Evolutionary conservation across 2,888 invertebrate genomes (phyloP).

Genomic region (Lasioglossum morio): DNA sequence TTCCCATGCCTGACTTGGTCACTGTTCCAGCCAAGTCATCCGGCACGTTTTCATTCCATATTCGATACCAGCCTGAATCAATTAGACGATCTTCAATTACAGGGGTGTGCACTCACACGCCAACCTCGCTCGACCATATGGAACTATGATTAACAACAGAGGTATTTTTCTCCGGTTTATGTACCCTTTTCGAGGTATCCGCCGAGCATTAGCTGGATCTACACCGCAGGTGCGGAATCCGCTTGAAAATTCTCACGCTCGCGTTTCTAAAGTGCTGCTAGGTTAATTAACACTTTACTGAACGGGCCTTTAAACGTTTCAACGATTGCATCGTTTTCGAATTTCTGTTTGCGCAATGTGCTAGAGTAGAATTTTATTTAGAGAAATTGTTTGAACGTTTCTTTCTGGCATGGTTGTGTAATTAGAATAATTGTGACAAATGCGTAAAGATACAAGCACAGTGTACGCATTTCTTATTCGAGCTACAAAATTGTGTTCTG

Average conservation of each 20-base stretch:
- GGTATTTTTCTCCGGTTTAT: constrained; percentile 18
- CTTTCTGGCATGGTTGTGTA: not conserved
- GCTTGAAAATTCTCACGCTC: not conserved
- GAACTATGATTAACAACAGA: constrained; percentile 41
- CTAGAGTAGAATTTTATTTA: not conserved
- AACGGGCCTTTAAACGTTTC: not conserved
- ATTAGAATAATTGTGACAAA: not conserved
- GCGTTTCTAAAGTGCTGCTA: not conserved
- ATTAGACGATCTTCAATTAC: constrained; percentile 67
- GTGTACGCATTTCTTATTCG: not conserved
- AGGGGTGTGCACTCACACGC: constrained; percentile 29
- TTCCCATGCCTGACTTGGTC: constrained; percentile 64
- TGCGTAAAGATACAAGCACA: not conserved
- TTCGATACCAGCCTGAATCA: constrained; percentile 63
- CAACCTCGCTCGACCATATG: constrained; percentile 41
- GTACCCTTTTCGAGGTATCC: not conserved
- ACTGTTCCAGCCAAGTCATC: constrained; percentile 63
- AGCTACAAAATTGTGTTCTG: no score
- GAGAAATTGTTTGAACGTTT: not conserved
- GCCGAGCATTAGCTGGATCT: not conserved
- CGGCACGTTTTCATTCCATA: constrained; percentile 57
- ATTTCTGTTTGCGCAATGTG: not conserved
- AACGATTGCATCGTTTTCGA: not conserved
- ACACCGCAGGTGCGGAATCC: constrained; percentile 4
- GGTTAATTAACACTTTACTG: not conserved